Base-by-base conservation (phyloP, 2,797 vertebrate species). In the Dipus sagitta region DNA sequence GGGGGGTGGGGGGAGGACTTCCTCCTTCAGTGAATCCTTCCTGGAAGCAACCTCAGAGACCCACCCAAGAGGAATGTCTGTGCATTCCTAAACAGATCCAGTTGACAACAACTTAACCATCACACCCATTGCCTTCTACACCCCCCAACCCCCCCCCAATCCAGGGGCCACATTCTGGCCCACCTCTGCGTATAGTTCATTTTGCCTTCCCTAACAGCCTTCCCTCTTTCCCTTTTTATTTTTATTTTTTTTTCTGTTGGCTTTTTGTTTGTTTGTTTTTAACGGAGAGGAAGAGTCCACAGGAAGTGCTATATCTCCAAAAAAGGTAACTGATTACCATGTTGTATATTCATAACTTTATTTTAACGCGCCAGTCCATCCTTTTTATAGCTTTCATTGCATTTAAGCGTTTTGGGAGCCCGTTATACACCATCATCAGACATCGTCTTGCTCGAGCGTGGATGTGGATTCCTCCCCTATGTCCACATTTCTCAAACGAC, bases 351-450 rank as follows among this genome's bases (percentile, higher is more conserved):
- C 85, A 65, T 70, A 60, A 42, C 24, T 3, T 6, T 54, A 54
- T 60, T 65, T 68, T 68, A 47, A 32, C 1, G 3, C 76, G 32
- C 38, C 17, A 17, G 2, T 67, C 75, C 42, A 0, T 74, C 91
- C 91, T 87, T 89, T 94, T 93, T 86, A n/a, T 83, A 67, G 38
- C 72, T 89, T 83, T 87, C 28, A 94, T 90, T 76, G 84, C 88
- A 62, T n/a, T 74, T 2, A 42, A 86, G 77, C 26, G 0, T 76
- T 79, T 54, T 68, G 62, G 81, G 93, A 86, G 84, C 12, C 76
- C 21, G 10, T 75, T 26, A 23, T 14, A 26, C 75, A 15, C n/a
- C 74, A 0, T 79, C 65, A 90, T 76, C 72, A 91, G 83, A 80
- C 77, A 38, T 62, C 81, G 28, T 10, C 52, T 80, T 0, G 54